Percentiles rank a stretch among this genome's conserved stretches.
Evolutionary conservation across 2,888 invertebrate species (phyloP).

Genomic region (Autographa gamma): DNA sequence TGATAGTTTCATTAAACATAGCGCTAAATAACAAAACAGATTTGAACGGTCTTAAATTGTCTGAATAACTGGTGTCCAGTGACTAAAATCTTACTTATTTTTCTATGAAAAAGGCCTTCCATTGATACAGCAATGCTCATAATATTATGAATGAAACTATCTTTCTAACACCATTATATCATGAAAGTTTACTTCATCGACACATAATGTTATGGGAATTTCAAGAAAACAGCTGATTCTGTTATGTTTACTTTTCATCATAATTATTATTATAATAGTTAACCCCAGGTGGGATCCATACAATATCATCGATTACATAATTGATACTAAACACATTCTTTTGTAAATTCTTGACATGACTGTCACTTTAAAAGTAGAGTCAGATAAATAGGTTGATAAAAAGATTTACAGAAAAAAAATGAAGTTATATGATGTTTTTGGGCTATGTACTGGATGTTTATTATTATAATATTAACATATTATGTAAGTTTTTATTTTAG

Average conservation of each 20-base stretch:
- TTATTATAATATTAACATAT: too few relatives aligned
- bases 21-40: too few relatives aligned
- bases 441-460: too few relatives aligned
- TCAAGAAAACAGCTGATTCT: not conserved
- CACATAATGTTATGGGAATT: not conserved
- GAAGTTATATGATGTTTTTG: too few relatives aligned
- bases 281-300: not conserved
- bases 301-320: not conserved
- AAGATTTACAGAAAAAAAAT: too few relatives aligned
- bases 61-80: too few relatives aligned
- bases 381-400: not conserved
- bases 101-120: too few relatives aligned
- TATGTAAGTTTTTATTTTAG: too few relatives aligned
- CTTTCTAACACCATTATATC: not conserved
- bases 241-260: not conserved
- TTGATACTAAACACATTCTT: not conserved
- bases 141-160: slow-evolving; percentile 7
- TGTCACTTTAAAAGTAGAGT: not conserved
- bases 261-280: not conserved
- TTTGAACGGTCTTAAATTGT: too few relatives aligned
- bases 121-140: not conserved
- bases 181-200: not conserved
- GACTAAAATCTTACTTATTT: too few relatives aligned
- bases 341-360: not conserved
- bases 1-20: too few relatives aligned